These are phyloP conservation scores for Brachynemurus nebulosus DNA, from an alignment of 2,888 invertebrate species.

Conservation along the genomic window DNA sequence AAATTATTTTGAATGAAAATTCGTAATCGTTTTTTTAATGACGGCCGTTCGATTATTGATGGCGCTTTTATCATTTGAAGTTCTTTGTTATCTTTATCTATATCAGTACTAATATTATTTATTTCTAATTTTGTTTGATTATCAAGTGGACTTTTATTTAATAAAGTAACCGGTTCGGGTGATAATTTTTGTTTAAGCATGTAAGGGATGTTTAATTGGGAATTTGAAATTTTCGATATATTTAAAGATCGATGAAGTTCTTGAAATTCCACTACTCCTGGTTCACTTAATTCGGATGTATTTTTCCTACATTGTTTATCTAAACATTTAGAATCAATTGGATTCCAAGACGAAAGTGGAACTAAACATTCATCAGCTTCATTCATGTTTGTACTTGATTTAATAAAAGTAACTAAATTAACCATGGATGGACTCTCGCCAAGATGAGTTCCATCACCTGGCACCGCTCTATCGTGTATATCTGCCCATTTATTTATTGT, in stretches of 20 bases:
- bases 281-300: not conserved
- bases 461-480: slow-evolving; percentile 33
- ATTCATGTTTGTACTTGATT: slow-evolving; percentile 24
- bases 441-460: slow-evolving; percentile 42
- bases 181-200: slow-evolving; percentile 5
- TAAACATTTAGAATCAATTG: slow-evolving; percentile 17
- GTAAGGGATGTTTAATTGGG: not conserved
- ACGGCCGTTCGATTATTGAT: not conserved
- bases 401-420: slow-evolving; percentile 41
- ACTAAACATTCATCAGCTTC: slow-evolving; percentile 37
- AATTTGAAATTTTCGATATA: not conserved
- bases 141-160: not conserved
- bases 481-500: slow-evolving; percentile 32
- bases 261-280: not conserved
- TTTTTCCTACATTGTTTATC: not conserved
- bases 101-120: too few relatives aligned
- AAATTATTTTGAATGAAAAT: not conserved
- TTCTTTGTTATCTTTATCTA: not conserved
- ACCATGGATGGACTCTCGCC: slow-evolving; percentile 42
- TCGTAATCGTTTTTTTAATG: not conserved
- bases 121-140: too few relatives aligned
- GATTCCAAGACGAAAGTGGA: slow-evolving; percentile 43
- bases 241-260: slow-evolving; percentile 4
- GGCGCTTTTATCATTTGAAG: slow-evolving; percentile 6
- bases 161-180: slow-evolving; percentile 3